These are phyloP conservation scores for Eulithis prunata DNA, from an alignment of 2,888 invertebrate species.

Conservation along the genomic window DNA sequence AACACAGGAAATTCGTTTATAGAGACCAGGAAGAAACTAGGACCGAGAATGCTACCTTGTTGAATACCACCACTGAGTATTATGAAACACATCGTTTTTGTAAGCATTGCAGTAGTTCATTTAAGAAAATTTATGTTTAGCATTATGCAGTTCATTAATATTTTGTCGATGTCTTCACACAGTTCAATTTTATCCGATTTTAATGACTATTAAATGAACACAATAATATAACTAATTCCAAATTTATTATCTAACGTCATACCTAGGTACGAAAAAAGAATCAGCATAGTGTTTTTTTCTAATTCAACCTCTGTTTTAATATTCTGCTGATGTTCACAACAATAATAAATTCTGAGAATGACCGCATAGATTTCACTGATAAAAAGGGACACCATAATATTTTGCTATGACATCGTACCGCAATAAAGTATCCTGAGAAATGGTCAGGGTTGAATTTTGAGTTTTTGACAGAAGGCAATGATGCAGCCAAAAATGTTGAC, in stretches of 20 bases:
- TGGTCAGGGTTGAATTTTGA: conserved; percentile 35
- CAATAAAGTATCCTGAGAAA: conserved; percentile 42
- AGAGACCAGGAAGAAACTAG: neutral
- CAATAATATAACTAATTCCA: no score
- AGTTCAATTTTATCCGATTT: neutral
- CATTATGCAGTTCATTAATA: no score
- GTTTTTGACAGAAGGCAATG: conserved; percentile 56
- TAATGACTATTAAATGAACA: no score
- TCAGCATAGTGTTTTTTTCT: neutral
- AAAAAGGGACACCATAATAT: conserved; percentile 42
- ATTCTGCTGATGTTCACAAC: conserved; percentile 39
- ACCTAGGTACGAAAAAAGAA: neutral
- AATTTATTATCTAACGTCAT: no score
- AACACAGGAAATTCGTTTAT: neutral
- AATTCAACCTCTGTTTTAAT: conserved; percentile 28
- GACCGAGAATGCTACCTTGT: neutral
- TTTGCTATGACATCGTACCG: conserved; percentile 41
- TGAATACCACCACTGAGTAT: no score
- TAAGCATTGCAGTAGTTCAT: no score
- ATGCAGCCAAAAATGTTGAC: conserved; percentile 63
- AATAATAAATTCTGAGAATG: conserved; percentile 45
- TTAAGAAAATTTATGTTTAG: no score
- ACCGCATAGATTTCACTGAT: conserved; percentile 43
- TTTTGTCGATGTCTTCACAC: no score
- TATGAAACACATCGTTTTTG: no score